Conservation (phyloP, 2,113 vertebrate genomes). For the Poeciliopsis turrubarensis region DNA sequence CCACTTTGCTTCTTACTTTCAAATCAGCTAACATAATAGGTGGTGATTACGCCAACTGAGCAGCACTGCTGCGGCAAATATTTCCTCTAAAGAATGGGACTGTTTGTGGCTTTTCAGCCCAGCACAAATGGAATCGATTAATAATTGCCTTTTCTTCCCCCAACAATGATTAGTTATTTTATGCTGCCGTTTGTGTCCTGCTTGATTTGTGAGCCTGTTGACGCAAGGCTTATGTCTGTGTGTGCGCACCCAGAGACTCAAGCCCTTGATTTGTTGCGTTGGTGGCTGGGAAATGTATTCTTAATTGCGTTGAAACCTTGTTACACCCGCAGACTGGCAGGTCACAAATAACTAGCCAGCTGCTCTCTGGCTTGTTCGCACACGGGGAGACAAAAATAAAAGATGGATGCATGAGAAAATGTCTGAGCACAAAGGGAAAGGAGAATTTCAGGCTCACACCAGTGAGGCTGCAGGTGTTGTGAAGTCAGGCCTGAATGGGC, state of each 20-base stretch:
- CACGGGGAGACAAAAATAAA: slow-evolving; percentile 44
- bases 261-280: slow-evolving; percentile 60
- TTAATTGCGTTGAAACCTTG: slow-evolving; percentile 73
- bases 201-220: slow-evolving; percentile 63
- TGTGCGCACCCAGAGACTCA: slow-evolving; percentile 29
- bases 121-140: slow-evolving; percentile 70
- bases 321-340: slow-evolving; percentile 72
- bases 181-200: slow-evolving; percentile 54
- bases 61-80: slow-evolving; percentile 56
- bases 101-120: slow-evolving; percentile 63
- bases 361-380: slow-evolving; percentile 61
- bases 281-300: slow-evolving; percentile 74
- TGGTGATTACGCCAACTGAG: slow-evolving; percentile 57
- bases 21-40: slow-evolving; percentile 73
- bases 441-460: slow-evolving; percentile 67
- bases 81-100: slow-evolving; percentile 67
- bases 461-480: slow-evolving; percentile 71
- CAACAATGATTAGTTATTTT: slow-evolving; percentile 66
- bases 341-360: slow-evolving; percentile 75
- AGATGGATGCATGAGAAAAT: slow-evolving; percentile 65
- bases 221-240: slow-evolving; percentile 38
- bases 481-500: slow-evolving; percentile 64
- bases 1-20: slow-evolving; percentile 71
- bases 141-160: slow-evolving; percentile 68
- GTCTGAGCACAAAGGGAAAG: slow-evolving; percentile 44